Evolutionary conservation across 2,888 invertebrate species (phyloP).

Genomic region (Mythimna loreyi): DNA sequence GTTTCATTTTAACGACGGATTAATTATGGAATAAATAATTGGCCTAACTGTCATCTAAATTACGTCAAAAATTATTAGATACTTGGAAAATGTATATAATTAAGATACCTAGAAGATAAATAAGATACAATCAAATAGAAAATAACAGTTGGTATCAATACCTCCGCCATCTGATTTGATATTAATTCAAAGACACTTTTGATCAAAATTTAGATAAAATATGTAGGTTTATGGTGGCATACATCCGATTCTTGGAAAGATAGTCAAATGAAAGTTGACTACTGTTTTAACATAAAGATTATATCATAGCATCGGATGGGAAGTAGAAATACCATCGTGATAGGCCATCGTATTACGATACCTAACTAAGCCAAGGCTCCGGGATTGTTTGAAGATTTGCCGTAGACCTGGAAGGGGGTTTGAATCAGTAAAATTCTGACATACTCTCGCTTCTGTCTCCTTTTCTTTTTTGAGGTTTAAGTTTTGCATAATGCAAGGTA

Average conservation of each 20-base stretch:
- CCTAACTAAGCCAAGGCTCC: neutral
- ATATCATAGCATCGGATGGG: conserved; percentile 42
- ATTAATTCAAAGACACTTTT: conserved; percentile 59
- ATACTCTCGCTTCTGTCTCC: too few species aligned
- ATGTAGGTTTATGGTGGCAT: conserved; percentile 65
- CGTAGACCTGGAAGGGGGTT: too few species aligned
- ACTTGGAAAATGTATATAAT: conserved; percentile 29
- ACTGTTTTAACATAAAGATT: conserved; percentile 68
- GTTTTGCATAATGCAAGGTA: too few species aligned
- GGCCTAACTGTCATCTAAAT: conserved; percentile 1
- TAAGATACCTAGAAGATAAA: conserved; percentile 37
- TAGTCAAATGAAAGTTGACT: conserved; percentile 71
- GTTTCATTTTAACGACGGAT: neutral
- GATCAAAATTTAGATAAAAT: conserved; percentile 66
- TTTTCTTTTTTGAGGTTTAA: too few species aligned
- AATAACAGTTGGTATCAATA: conserved; percentile 58
- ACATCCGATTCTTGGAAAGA: conserved; percentile 65
- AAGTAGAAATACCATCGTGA: conserved; percentile 37
- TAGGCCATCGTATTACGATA: neutral
- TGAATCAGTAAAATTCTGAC: too few species aligned
- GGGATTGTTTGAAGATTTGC: too few species aligned
- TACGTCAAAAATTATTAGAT: conserved; percentile 15
- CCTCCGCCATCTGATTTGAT: conserved; percentile 48
- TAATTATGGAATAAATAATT: conserved; percentile 4
- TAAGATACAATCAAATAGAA: conserved; percentile 55